These are phyloP conservation scores for Apocheima hispidaria DNA, from an alignment of 2,888 invertebrate species.

Conservation along the genomic window DNA sequence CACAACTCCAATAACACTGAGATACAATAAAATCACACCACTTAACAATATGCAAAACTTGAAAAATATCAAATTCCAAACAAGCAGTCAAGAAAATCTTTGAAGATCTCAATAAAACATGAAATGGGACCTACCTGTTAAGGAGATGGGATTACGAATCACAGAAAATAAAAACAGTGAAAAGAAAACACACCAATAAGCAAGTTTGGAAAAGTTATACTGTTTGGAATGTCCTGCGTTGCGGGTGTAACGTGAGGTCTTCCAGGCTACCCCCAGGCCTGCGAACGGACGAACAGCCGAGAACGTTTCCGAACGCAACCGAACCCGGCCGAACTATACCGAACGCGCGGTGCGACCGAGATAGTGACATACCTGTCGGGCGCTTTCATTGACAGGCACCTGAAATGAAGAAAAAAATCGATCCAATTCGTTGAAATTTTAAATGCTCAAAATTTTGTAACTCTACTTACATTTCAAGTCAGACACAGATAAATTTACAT, in stretches of 20 bases:
- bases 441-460: conserved; percentile 72
- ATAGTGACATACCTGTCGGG: conserved; percentile 89
- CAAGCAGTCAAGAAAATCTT: conserved; percentile 71
- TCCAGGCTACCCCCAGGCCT: conserved; percentile 83
- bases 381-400: conserved; percentile 92
- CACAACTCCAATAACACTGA: conserved; percentile 71
- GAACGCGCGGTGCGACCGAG: conserved; percentile 77
- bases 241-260: conserved; percentile 83
- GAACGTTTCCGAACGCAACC: conserved; percentile 79
- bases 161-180: conserved; percentile 59
- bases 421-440: conserved; percentile 88
- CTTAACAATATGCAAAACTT: conserved; percentile 73
- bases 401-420: conserved; percentile 90
- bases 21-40: conserved; percentile 78
- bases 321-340: conserved; percentile 81
- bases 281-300: conserved; percentile 74
- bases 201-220: conserved; percentile 81
- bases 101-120: conserved; percentile 65
- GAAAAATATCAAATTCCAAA: conserved; percentile 66
- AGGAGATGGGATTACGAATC: conserved; percentile 58
- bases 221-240: conserved; percentile 78
- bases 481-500: conserved; percentile 86
- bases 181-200: conserved; percentile 83
- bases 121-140: conserved; percentile 73
- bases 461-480: conserved; percentile 50